Conservation (phyloP, 2,888 invertebrate genomes). For the Gisinianus flammeolus region DNA sequence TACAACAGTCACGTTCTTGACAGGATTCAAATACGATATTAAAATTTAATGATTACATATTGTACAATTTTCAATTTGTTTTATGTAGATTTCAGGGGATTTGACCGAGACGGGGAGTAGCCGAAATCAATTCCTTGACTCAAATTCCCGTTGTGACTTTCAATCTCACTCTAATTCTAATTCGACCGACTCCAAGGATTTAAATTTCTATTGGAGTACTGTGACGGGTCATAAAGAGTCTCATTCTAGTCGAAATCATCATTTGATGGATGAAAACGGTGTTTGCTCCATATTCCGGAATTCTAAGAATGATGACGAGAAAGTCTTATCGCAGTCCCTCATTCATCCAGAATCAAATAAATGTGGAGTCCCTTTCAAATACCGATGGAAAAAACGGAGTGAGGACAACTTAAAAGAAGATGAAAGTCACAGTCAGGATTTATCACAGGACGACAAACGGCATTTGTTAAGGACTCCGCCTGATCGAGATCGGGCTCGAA, state of each 20-base stretch:
- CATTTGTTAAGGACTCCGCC: too few relatives aligned
- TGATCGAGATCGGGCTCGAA: too few relatives aligned
- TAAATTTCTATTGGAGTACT: neutral
- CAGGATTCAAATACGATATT: neutral
- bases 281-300: slow-evolving; percentile 24
- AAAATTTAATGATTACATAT: neutral
- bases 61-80: neutral
- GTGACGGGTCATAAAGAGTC: too few relatives aligned
- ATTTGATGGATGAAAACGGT: slow-evolving; percentile 7
- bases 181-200: neutral
- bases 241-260: neutral
- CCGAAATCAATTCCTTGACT: neutral
- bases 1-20: neutral
- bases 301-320: slow-evolving; percentile 12
- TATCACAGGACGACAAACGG: too few relatives aligned
- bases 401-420: slow-evolving; percentile 8
- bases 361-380: neutral
- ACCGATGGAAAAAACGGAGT: slow-evolving; percentile 11
- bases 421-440: too few relatives aligned
- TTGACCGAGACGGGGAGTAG: neutral
- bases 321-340: slow-evolving; percentile 18
- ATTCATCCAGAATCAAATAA: slow-evolving; percentile 16
- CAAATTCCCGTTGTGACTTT: neutral
- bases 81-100: neutral
- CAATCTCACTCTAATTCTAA: neutral